These are phyloP conservation scores for Drosophila bipectinata DNA, from an alignment of 1,140 invertebrate species.

Conservation along the genomic window DNA sequence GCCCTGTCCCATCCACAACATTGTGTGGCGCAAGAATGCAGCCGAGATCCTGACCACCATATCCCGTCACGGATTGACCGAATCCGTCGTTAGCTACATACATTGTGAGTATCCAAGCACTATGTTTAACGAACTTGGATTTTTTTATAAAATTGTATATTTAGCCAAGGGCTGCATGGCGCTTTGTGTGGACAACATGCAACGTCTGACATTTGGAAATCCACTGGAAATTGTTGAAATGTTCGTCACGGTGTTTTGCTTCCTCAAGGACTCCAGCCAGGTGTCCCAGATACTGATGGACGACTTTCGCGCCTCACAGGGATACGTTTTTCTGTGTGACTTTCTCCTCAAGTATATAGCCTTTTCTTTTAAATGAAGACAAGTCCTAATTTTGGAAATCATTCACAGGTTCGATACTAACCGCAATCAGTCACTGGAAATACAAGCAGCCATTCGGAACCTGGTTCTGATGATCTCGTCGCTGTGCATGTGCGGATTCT, in stretches of 20 bases:
- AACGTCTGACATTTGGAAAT: slow-evolving; percentile 94
- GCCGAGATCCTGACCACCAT: slow-evolving; percentile 96
- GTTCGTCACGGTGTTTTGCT: slow-evolving; percentile 99
- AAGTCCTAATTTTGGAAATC: not conserved
- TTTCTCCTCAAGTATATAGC: slow-evolving; percentile 94
- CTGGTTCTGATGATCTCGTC: slow-evolving; percentile 96
- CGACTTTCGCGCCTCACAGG: slow-evolving; percentile 97
- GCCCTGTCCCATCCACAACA: slow-evolving; percentile 95
- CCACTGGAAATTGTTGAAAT: slow-evolving; percentile 99
- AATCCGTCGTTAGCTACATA: slow-evolving; percentile 97
- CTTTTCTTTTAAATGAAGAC: not conserved
- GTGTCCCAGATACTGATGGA: slow-evolving; percentile 97
- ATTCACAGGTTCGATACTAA: slow-evolving; percentile 89
- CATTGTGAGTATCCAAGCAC: slow-evolving; percentile 90
- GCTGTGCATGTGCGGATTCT: slow-evolving; percentile 96
- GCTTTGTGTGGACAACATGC: slow-evolving; percentile 98
- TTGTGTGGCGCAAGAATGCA: slow-evolving; percentile 98
- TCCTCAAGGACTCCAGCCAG: slow-evolving; percentile 99
- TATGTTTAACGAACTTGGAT: not conserved
- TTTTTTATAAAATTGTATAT: not conserved
- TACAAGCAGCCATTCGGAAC: slow-evolving; percentile 95
- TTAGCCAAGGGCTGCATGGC: slow-evolving; percentile 97
- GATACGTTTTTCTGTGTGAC: slow-evolving; percentile 97
- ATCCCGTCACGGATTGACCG: slow-evolving; percentile 96
- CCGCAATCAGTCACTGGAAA: slow-evolving; percentile 89